These are phyloP conservation scores for Triplophysa dalaica DNA, from an alignment of 2,113 vertebrate genomes.

Conservation along the genomic window DNA sequence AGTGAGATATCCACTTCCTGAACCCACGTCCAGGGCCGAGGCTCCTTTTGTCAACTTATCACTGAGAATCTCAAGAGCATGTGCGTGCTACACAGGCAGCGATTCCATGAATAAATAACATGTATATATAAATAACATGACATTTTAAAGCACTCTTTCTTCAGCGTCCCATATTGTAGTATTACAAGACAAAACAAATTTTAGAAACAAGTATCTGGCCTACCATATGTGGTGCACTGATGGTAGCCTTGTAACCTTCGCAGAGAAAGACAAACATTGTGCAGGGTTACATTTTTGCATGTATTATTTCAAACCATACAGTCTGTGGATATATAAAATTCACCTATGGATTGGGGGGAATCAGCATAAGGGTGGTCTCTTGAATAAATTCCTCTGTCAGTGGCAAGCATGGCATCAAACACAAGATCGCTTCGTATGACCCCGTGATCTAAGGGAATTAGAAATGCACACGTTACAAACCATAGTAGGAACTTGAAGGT, in stretches of 20 bases:
- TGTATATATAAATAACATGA: background rate
- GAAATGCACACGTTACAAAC: slow-evolving; percentile 1
- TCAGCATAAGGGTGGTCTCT: slow-evolving; percentile 84
- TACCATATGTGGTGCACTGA: slow-evolving; percentile 93
- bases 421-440: slow-evolving; percentile 83
- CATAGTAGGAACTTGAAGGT: background rate
- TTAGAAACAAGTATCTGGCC: slow-evolving; percentile 53
- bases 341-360: slow-evolving; percentile 88
- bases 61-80: slow-evolving; percentile 84
- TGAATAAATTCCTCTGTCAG: slow-evolving; percentile 84
- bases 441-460: slow-evolving; percentile 77
- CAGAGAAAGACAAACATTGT: slow-evolving; percentile 18
- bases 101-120: background rate
- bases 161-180: too few relatives aligned
- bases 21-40: slow-evolving; percentile 85
- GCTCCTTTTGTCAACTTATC: slow-evolving; percentile 85
- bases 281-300: background rate
- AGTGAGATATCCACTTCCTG: slow-evolving; percentile 89
- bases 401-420: slow-evolving; percentile 80
- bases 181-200: background rate
- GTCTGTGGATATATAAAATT: background rate
- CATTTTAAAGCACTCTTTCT: background rate
- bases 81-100: slow-evolving; percentile 79
- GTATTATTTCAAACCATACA: background rate
- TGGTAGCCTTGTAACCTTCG: slow-evolving; percentile 87